Evolutionary conservation across 2,113 vertebrate genomes (phyloP).

Genomic region (Enhydra lutris): DNA sequence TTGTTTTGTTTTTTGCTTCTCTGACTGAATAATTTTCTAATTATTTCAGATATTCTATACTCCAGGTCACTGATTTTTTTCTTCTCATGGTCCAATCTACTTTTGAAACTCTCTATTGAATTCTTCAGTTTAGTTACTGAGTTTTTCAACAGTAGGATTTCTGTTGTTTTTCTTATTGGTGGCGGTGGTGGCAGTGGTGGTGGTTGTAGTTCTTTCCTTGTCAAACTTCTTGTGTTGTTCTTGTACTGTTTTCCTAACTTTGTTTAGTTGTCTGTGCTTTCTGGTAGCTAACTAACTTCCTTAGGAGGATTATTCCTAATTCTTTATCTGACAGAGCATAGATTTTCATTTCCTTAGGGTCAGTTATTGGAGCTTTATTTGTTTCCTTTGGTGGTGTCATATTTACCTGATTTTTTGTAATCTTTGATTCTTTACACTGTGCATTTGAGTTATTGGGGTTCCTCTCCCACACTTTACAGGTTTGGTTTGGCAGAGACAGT

Average conservation of each 20-base stretch:
- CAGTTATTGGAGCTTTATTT: background rate
- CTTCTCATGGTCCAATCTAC: background rate
- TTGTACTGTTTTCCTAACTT: background rate
- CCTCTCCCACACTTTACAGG: background rate
- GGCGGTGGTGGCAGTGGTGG: background rate
- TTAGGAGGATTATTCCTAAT: background rate
- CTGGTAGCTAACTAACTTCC: background rate
- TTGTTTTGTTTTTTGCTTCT: background rate
- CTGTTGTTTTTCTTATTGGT: background rate
- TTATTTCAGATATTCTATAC: background rate
- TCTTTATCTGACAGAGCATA: background rate
- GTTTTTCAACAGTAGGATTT: background rate
- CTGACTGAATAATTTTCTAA: background rate
- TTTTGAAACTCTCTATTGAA: background rate
- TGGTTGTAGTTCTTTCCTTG: background rate
- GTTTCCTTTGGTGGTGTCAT: background rate
- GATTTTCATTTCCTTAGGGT: background rate
- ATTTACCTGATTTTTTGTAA: background rate
- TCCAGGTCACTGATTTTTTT: background rate
- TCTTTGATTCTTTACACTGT: background rate
- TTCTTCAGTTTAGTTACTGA: background rate
- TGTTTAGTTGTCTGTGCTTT: background rate
- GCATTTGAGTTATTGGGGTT: background rate
- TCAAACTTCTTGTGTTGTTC: background rate
- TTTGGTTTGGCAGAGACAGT: background rate